Percentiles rank a stretch among this genome's conserved stretches.
Conservation (phyloP, 2,888 invertebrate genomes). For the Masnerella sp. region DNA sequence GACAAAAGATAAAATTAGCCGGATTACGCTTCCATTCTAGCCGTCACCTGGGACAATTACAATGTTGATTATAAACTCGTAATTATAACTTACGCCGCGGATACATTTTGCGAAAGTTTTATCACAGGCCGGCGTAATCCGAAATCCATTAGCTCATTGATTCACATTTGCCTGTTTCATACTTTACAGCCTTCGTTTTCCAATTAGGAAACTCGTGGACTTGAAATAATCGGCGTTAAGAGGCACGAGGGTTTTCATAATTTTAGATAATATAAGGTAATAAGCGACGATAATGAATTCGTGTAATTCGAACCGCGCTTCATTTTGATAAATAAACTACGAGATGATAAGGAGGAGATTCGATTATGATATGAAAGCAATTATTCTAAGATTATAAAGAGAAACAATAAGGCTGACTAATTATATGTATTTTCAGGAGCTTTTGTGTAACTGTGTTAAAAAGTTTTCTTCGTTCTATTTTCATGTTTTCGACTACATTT, state of each 20-base stretch:
- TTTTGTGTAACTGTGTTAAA: too few species aligned
- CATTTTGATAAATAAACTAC: slow-evolving; percentile 8
- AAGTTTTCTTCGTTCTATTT: too few species aligned
- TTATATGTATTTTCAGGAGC: too few species aligned
- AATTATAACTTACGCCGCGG: slow-evolving; percentile 1
- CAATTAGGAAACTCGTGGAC: slow-evolving; percentile 1
- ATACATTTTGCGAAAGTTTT: slow-evolving; percentile 3
- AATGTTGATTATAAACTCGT: slow-evolving; percentile 16
- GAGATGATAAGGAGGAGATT: too few species aligned
- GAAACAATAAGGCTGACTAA: too few species aligned
- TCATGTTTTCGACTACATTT: too few species aligned
- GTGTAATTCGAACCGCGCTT: slow-evolving; percentile 10
- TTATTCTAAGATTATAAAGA: too few species aligned
- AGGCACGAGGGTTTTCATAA: slow-evolving; percentile 4
- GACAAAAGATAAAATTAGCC: slow-evolving; percentile 17
- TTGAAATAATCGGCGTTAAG: slow-evolving; percentile 16
- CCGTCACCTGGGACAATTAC: slow-evolving; percentile 10
- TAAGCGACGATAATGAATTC: slow-evolving; percentile 13
- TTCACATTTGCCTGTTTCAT: background rate
- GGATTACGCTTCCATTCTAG: slow-evolving; percentile 5
- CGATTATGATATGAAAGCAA: too few species aligned
- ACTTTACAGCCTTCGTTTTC: background rate
- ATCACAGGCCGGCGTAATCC: slow-evolving; percentile 4
- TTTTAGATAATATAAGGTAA: slow-evolving; percentile 12
- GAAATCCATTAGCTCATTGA: slow-evolving; percentile 4